Base-by-base conservation (phyloP, 1,140 invertebrate genomes). In the Drosophila varians region DNA sequence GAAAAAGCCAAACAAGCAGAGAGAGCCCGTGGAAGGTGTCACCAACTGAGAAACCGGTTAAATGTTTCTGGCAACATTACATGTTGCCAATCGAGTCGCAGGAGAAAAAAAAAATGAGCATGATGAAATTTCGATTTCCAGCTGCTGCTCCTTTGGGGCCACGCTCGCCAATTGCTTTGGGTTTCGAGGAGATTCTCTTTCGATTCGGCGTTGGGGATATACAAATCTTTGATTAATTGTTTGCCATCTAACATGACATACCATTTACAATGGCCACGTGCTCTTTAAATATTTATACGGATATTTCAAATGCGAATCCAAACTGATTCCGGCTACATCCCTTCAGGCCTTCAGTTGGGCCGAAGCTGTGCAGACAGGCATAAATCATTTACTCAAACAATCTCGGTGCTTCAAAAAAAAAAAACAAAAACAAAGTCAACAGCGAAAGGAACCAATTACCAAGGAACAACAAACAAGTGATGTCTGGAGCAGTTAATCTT, bases 221-320 rank as follows among this genome's bases (percentile, higher is more conserved):
- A 75, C 76, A 80, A 87, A 80, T 86, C 76, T 80, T 86, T 86
- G 80, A 86, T 86, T 86, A 86, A 87, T 86, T 86, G 80, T 86
- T 71, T 54, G 64, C 62, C 82, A 62, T 62, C 73, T 62, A 74
- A 87, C 80, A 87, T 74, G 80, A 74, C 80, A 86, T 76, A 84
- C 80, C 76, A 84, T 84, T 84, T 84, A 84, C 80, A 84, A 86
- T 73, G 68, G 82, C 80, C 80, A 86, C 80, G 82, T 80, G 80
- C 80, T 80, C 73, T 87, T 86, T 87, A 87, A 86, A 87, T 86
- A 86, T 86, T 86, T 74, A 86, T 86, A 18, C 45, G 56, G 53
- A 56, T 73, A 47, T 53, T 71, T 51, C 68, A 62, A 46, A 61
- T 75, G 46, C 36, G 58, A 74, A 69, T 42, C 56, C 36, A 43